These are phyloP conservation scores for Campoplex capitator DNA, from an alignment of 2,888 invertebrate genomes.

Conservation along the genomic window DNA sequence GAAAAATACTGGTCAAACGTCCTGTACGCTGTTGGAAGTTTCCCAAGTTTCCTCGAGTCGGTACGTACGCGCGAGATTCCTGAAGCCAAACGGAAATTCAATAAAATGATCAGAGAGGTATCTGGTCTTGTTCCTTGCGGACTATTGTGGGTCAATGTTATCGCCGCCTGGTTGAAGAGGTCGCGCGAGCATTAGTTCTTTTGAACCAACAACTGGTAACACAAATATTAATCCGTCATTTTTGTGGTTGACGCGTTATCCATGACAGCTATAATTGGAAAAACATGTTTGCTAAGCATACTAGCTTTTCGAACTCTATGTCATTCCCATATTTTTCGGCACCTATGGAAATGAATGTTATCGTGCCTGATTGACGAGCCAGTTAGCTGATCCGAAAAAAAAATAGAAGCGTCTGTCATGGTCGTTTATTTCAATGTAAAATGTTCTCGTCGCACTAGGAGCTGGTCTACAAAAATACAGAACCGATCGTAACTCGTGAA, in stretches of 20 bases:
- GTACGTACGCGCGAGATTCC: conserved; percentile 58
- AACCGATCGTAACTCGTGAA: too few relatives aligned
- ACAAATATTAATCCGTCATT: conserved; percentile 27
- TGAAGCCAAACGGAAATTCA: not conserved
- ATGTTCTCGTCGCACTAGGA: too few relatives aligned
- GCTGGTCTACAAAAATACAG: too few relatives aligned
- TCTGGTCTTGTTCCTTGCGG: not conserved
- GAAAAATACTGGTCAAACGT: conserved; percentile 8
- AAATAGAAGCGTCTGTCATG: too few relatives aligned
- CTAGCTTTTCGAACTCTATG: too few relatives aligned
- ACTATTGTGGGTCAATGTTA: conserved; percentile 44
- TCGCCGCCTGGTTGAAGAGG: conserved; percentile 58
- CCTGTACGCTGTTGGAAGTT: conserved; percentile 36
- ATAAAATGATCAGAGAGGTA: conserved; percentile 40
- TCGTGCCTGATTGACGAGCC: too few relatives aligned
- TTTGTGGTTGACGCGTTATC: conserved; percentile 3
- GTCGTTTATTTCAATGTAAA: too few relatives aligned
- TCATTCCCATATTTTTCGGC: too few relatives aligned
- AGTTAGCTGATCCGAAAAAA: too few relatives aligned
- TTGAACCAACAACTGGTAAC: conserved; percentile 48
- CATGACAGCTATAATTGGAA: not conserved
- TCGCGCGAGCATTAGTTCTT: conserved; percentile 5
- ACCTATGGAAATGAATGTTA: too few relatives aligned
- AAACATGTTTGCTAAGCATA: not conserved
- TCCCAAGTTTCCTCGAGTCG: conserved; percentile 53